Base-by-base conservation (phyloP, 1,140 invertebrate species). In the Asobara japonica region DNA sequence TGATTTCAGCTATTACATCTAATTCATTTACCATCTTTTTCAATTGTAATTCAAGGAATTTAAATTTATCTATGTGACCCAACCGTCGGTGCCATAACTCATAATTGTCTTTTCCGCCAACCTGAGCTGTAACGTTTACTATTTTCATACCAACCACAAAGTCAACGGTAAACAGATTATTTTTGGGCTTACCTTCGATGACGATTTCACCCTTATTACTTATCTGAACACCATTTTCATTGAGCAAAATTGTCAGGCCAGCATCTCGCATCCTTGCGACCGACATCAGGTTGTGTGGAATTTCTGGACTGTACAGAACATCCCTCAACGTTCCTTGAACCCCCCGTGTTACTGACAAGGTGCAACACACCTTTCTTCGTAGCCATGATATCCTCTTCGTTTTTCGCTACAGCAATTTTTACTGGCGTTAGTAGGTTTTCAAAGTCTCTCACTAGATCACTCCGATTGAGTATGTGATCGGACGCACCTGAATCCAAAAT, bases 391-490 rank as follows among this genome's bases (percentile, higher is more conserved):
- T 74, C 77, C 11, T 61, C 11, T 16, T 56, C 74, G 71, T 75
- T 69, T 70, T 80, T 80, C 48, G 80, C 78, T 8, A 80, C 65
- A 18, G 71, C 64, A 20, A 71, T 75, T 25, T 71, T 73, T 69
- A 76, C 64, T 56, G 69, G 41, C n/a, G 16, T 2, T 8, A 31
- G 0, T 27, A 65, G 20, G 13, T 36, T 60, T 0, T 8, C 16
- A 38, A 67, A 78, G 45, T 73, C 77, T 10, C 30, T 13, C 60
- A 78, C 76, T 27, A 81, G 65, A 64, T 78, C 73, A 3, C 79
- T 75, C 30, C 79, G 74, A 18, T 83, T 83, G 13, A 82, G 74
- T 10, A 79, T 45, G 56, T 84, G 79, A 13, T 75, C 65, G 1
- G 60, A 71, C 5, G 69, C 51, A 5, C 69, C 69, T 1, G 73